These are phyloP conservation scores for Taenioides sp. DNA, from an alignment of 2,797 vertebrate species.

Conservation along the genomic window DNA sequence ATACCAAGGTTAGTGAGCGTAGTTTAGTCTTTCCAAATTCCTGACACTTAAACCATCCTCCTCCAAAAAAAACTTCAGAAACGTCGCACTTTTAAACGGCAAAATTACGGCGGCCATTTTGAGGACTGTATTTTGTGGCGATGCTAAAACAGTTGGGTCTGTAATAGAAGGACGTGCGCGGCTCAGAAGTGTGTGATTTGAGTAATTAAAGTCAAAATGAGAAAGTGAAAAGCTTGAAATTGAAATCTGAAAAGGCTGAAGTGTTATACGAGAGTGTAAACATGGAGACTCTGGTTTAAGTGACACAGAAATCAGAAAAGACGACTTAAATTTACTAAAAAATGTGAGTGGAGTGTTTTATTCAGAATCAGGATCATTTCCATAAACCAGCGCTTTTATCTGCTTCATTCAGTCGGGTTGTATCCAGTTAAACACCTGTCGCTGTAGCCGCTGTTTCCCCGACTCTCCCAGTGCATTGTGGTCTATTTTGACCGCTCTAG, in stretches of 20 bases:
- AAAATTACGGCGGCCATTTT: background rate
- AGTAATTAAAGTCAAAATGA: no score
- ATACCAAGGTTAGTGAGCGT: background rate
- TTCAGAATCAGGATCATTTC: no score
- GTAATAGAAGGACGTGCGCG: background rate
- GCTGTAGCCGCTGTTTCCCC: no score
- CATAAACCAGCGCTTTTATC: no score
- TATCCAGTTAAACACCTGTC: no score
- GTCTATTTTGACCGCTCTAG: no score
- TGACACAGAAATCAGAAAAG: background rate
- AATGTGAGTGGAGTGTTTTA: no score
- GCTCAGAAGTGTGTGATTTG: background rate
- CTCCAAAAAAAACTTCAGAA: background rate
- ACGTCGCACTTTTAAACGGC: background rate
- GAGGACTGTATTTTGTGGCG: background rate
- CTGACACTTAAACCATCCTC: background rate
- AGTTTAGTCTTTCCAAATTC: background rate
- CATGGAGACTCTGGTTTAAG: background rate
- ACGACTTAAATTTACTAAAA: no score
- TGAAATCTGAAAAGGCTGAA: background rate
- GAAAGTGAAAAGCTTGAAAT: no score
- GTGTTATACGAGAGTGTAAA: background rate
- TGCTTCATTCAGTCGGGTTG: no score
- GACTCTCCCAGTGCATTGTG: no score
- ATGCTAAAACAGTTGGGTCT: no score